These are phyloP conservation scores for Thereva nobilitata DNA, from an alignment of 2,888 invertebrate species.

Conservation along the genomic window DNA sequence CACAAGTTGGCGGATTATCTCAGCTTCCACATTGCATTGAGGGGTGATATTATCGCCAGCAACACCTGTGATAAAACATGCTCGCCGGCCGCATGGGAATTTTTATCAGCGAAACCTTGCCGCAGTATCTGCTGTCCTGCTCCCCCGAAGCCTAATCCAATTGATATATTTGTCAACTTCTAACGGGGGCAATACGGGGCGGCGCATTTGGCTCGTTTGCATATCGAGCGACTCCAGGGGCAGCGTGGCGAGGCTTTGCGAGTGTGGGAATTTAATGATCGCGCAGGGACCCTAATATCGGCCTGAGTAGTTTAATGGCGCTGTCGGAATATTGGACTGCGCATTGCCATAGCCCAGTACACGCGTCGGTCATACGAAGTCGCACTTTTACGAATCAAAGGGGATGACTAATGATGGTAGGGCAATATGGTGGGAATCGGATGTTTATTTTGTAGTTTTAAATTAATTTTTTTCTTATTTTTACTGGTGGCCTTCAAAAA, in stretches of 20 bases:
- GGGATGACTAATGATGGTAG: slow-evolving; percentile 12
- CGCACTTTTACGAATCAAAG: slow-evolving; percentile 35
- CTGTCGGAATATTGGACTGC: too few relatives aligned
- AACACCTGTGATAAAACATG: slow-evolving; percentile 29
- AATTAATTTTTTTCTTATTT: too few relatives aligned
- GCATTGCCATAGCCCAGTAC: neutral
- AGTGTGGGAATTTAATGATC: too few relatives aligned
- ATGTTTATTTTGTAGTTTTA: neutral
- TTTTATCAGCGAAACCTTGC: slow-evolving; percentile 1
- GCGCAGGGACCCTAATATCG: too few relatives aligned
- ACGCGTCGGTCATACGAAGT: slow-evolving; percentile 40
- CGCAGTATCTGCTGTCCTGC: neutral
- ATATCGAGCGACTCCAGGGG: too few relatives aligned
- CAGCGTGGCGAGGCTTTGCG: too few relatives aligned
- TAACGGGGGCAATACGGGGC: too few relatives aligned
- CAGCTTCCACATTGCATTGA: slow-evolving; percentile 12
- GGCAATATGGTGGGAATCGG: slow-evolving; percentile 9
- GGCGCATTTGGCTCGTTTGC: too few relatives aligned
- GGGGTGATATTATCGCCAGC: slow-evolving; percentile 29
- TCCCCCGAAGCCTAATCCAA: too few relatives aligned
- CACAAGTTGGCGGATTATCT: slow-evolving; percentile 8
- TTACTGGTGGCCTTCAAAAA: too few relatives aligned
- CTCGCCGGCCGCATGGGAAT: slow-evolving; percentile 24
- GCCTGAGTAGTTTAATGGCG: too few relatives aligned
- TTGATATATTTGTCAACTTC: too few relatives aligned